phyloP scores from a whole-genome alignment of 2,113 vertebrate species.

The Hylia prasina region DNA sequence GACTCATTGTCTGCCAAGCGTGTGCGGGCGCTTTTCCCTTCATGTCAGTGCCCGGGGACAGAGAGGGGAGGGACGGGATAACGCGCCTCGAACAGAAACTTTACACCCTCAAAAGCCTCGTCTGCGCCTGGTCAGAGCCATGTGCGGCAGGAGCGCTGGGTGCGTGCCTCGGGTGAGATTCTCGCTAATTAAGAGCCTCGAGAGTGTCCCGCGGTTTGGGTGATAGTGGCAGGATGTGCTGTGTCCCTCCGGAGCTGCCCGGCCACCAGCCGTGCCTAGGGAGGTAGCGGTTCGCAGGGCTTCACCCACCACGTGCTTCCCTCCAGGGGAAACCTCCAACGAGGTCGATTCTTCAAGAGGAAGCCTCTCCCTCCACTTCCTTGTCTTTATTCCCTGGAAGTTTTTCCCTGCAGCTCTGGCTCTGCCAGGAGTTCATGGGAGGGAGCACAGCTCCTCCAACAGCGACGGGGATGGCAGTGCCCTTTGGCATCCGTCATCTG shows the following conservation, averaged over 20 bases:
- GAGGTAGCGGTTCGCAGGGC: background rate
- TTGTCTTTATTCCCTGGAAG: background rate
- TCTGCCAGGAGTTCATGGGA: background rate
- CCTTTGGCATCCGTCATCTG: accelerated
- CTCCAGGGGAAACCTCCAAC: background rate
- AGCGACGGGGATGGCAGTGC: background rate
- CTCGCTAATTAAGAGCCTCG: background rate
- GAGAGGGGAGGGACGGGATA: background rate
- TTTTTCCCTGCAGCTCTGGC: background rate
- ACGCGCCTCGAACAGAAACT: background rate
- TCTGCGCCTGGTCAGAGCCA: background rate
- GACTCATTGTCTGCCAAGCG: background rate
- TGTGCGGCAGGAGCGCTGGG: background rate
- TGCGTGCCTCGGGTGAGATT: accelerated
- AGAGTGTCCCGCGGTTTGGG: background rate
- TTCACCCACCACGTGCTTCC: background rate
- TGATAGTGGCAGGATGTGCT: accelerated
- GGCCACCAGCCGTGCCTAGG: accelerated
- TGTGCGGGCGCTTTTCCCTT: background rate
- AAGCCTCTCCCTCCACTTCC: accelerated
- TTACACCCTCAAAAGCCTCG: background rate
- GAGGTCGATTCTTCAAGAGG: accelerated
- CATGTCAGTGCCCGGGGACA: background rate
- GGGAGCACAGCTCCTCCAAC: accelerated
- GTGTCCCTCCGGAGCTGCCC: background rate